Evolutionary conservation across 2,113 vertebrate genomes (phyloP), one percentile per base, ranked within the genome.

Genomic region (Paramisgurnus dabryanus): DNA sequence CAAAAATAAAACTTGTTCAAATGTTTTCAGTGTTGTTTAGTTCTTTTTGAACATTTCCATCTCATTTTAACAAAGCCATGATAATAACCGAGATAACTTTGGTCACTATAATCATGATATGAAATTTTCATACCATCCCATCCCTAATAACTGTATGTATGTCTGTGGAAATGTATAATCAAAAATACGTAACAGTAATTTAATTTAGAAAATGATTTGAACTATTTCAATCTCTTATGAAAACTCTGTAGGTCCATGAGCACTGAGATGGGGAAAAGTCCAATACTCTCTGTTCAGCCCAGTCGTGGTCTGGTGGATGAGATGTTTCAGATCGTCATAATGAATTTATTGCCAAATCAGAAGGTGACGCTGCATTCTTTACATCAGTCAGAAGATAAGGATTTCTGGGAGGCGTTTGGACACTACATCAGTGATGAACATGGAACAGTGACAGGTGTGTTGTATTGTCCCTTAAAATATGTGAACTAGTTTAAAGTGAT

Each of bases 391-490:
- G 92, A 92, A 39, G 90, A 92, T 47, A 78, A 80, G 5, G 84
- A 92, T 65, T 18, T 86, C 43, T 93, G 93, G 93, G 89, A 93
- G 81, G 93, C 91, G 0, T 93, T 84, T 12, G 93, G 89, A 0
- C 88, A 91, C 82, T 93, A 93, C 70, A 0, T 87, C 78, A 91
- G 91, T 27, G 76, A 91, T 18, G 66, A 84, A 39, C 39, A 50
- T 0, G 91, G 93, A 47, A 64, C 34, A 0, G 89, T 93, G 7
- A 88, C 85, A 2, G 90, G 92, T 93, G 58, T 8, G 17, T 7
- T 39, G 27, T 34, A 47, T 43, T 47, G 18, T 67, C 17, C 27
- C 8, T 5, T 50, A 55, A 0, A 10, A 70, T 39, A 67, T 34
- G 27, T 34, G 27, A 47, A 47, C 1, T 34, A 34, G 27, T 34